These are phyloP conservation scores for Sciaenops ocellatus DNA, from an alignment of 2,797 vertebrate species.

Conservation along the genomic window DNA sequence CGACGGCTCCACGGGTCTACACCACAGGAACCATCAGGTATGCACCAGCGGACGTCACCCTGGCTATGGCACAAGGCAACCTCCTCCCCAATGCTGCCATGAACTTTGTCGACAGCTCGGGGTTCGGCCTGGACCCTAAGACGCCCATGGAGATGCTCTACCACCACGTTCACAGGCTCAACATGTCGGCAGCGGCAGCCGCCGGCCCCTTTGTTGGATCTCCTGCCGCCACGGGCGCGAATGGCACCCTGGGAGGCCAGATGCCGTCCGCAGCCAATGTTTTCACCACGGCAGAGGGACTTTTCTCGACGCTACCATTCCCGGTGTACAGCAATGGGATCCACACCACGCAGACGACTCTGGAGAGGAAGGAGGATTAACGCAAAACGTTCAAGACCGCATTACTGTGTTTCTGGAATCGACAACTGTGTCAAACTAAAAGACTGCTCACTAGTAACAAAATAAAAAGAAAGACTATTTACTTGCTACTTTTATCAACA, in stretches of 20 bases:
- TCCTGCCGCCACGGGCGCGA: conserved; percentile 82
- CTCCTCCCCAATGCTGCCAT: conserved; percentile 95
- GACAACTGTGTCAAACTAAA: conserved; percentile 83
- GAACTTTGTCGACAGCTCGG: conserved; percentile 96
- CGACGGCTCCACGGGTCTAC: conserved; percentile 95
- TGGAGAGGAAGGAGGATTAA: conserved; percentile 99
- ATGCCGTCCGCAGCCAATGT: conserved; percentile 95
- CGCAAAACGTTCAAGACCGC: conserved; percentile 83
- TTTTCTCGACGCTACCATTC: conserved; percentile 99
- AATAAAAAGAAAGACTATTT: conserved; percentile 65
- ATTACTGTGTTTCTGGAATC: conserved; percentile 88
- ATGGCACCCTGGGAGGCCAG: conserved; percentile 90
- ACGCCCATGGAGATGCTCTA: conserved; percentile 99
- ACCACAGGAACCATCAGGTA: conserved; percentile 99
- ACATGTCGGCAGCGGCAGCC: conserved; percentile 94
- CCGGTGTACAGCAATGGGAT: conserved; percentile 99
- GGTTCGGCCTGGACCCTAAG: conserved; percentile 98
- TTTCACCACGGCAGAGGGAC: conserved; percentile 97
- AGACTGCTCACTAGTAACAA: conserved; percentile 78
- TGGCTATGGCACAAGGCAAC: conserved; percentile 97
- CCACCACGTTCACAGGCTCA: conserved; percentile 98
- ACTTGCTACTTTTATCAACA: conserved; percentile 60
- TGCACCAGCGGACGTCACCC: conserved; percentile 97
- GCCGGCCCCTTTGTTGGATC: conserved; percentile 87
- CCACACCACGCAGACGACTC: conserved; percentile 95